Base-by-base conservation (phyloP, 2,113 vertebrate genomes). In the Mirza zaza region DNA sequence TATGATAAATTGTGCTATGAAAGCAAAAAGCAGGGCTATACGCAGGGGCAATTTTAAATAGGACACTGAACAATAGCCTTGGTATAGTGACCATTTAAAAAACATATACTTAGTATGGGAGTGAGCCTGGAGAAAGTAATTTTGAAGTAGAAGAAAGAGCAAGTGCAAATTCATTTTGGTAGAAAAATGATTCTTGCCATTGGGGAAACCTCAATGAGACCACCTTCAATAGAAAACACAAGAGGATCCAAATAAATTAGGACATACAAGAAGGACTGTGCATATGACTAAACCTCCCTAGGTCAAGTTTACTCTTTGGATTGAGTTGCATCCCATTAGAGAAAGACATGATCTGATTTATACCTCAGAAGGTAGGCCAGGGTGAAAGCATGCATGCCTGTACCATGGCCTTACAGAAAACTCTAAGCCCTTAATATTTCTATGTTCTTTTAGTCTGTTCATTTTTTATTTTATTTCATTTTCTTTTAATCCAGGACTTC, bases 211-310 rank as follows among this genome's bases (percentile, higher is more conserved):
- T 76, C 15, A 45, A 68, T 2, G 15, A 50, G 32, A 59, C 15
- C 39, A 36, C 5, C 13, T 8, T 29, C 8, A 8, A 45, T 55
- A 32, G 29, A 76, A 21, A 50, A 52, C 17, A 29, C 67, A 50
- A 61, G 17, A 39, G 7, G 6, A 71, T 3, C n/a, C 11, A 55
- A 88, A 76, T 21, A 82, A 52, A 45, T 13, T 15, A 8, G 0
- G 11, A 32, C 21, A 57, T 5, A 48, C 52, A 32, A 25, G 39
- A 65, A 36, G 1, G n/a, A 1, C 5, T 55, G 4, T n/a, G 0
- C 25, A 45, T 29, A 23, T 77, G n/a, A 23, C 21, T n/a, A 84
- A 29, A 83, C 45, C 12, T 76, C 20, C 39, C 15, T 36, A 29
- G 29, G 0, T 36, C 25, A 71, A 36, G 39, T 36, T 80, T 36